Evolutionary conservation across 2,888 invertebrate species (phyloP).

Genomic region (Chirona hameri): DNA sequence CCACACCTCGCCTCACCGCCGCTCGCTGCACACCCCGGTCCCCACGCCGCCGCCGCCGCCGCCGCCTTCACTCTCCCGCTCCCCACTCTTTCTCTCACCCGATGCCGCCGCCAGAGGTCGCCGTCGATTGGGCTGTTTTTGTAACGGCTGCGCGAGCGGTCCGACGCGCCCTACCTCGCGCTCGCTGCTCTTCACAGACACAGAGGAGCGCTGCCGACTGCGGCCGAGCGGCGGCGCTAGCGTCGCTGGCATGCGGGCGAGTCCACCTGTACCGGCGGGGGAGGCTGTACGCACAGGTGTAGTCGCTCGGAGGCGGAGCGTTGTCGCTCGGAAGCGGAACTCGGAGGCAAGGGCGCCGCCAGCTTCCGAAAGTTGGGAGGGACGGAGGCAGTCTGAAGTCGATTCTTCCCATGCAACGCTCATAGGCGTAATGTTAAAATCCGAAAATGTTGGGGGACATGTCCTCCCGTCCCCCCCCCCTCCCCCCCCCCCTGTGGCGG

Average conservation of each 20-base stretch:
- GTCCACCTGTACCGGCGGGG: neutral
- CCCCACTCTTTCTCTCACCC: neutral
- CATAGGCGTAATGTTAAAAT: no score
- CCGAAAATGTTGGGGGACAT: no score
- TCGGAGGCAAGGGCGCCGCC: no score
- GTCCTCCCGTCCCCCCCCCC: no score
- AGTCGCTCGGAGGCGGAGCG: neutral
- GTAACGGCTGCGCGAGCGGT: neutral
- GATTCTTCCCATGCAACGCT: no score
- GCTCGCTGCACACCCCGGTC: neutral
- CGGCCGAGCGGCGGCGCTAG: neutral
- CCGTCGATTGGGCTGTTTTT: neutral
- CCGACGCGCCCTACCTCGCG: neutral
- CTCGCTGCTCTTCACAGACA: neutral
- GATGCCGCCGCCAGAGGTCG: neutral
- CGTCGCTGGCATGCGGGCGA: slow-evolving; percentile 24
- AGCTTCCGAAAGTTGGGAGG: no score
- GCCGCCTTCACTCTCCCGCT: neutral
- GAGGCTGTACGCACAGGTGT: slow-evolving; percentile 1
- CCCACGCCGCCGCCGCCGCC: neutral
- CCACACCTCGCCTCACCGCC: neutral
- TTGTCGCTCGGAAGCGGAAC: neutral
- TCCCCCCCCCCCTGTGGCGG: no score
- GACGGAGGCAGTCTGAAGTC: no score
- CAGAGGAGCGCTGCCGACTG: neutral